A percentile compares a stretch with the other conserved stretches of the same genome.
Conservation (phyloP, 1,140 invertebrate genomes). For the Aradophagus sp. region DNA sequence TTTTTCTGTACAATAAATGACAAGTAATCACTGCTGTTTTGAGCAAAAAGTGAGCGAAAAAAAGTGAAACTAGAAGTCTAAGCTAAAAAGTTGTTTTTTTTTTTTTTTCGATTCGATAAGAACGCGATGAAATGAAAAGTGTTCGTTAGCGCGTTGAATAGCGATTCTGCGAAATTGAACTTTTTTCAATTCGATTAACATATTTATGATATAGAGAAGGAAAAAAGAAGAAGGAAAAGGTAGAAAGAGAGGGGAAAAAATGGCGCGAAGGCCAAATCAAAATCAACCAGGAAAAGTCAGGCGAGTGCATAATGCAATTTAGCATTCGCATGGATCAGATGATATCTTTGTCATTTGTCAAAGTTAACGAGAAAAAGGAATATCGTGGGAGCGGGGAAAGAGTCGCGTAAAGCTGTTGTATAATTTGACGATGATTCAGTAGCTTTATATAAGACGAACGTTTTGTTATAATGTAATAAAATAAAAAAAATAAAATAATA, state of each 20-base stretch:
- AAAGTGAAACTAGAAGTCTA: too few relatives aligned
- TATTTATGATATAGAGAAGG: slow-evolving; percentile 45
- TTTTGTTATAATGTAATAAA: background rate
- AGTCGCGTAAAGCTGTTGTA: slow-evolving; percentile 21
- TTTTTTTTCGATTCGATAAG: background rate
- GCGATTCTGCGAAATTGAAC: slow-evolving; percentile 37
- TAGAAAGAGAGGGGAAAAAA: too few relatives aligned
- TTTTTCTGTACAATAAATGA: too few relatives aligned
- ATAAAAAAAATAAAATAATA: too few relatives aligned
- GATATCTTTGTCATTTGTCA: slow-evolving; percentile 36
- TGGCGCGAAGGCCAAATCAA: slow-evolving; percentile 48
- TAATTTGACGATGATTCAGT: slow-evolving; percentile 28
- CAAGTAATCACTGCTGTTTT: too few relatives aligned
- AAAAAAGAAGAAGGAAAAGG: background rate
- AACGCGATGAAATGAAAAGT: slow-evolving; percentile 19
- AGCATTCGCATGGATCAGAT: slow-evolving; percentile 39
- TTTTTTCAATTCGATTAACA: slow-evolving; percentile 22
- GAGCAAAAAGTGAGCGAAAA: too few relatives aligned
- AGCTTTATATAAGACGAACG: slow-evolving; percentile 20
- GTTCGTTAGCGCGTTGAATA: slow-evolving; percentile 27
- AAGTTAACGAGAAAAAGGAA: slow-evolving; percentile 15
- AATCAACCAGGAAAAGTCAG: slow-evolving; percentile 55
- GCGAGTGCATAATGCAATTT: slow-evolving; percentile 38
- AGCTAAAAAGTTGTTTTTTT: too few relatives aligned
- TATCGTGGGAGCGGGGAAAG: slow-evolving; percentile 7